Evolutionary conservation across 2,888 invertebrate genomes (phyloP).

Genomic region (Zygothrica quintamaculata): DNA sequence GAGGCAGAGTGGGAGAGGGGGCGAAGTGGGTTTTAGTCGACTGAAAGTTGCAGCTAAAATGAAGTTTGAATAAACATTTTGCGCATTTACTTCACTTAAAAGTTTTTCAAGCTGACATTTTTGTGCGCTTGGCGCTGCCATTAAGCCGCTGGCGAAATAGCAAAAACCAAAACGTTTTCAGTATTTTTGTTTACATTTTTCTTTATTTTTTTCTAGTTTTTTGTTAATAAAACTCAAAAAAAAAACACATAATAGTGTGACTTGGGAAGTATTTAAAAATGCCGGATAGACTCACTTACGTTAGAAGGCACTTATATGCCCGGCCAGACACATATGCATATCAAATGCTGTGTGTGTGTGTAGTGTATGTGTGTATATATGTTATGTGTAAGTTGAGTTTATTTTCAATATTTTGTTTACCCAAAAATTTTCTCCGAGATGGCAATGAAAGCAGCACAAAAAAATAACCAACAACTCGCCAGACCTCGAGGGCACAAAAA

Average conservation of each 20-base stretch:
- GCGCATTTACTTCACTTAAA: conserved; percentile 80
- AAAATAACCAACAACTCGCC: conserved; percentile 32
- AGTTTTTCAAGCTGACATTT: conserved; percentile 73
- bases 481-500: conserved; percentile 40
- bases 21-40: not conserved
- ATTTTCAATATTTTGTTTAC: conserved; percentile 75
- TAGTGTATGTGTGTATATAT: not conserved
- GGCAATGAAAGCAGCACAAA: conserved; percentile 29
- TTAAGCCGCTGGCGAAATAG: conserved; percentile 55
- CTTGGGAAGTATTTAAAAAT: conserved; percentile 74
- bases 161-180: conserved; percentile 59
- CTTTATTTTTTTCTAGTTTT: conserved; percentile 11
- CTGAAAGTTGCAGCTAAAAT: conserved; percentile 71
- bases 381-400: conserved; percentile 53
- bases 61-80: conserved; percentile 81
- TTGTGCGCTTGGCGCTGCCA: conserved; percentile 44
- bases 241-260: conserved; percentile 63
- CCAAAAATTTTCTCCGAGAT: conserved; percentile 50
- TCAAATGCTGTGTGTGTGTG: conserved; percentile 16
- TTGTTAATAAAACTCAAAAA: conserved; percentile 54
- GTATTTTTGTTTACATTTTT: conserved; percentile 45
- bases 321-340: conserved; percentile 54
- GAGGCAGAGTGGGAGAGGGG: not conserved
- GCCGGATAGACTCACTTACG: conserved; percentile 30
- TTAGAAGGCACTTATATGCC: conserved; percentile 54